Evolutionary conservation across 2,888 invertebrate species (phyloP).

Genomic region (Hydrotaea diabolus): DNA sequence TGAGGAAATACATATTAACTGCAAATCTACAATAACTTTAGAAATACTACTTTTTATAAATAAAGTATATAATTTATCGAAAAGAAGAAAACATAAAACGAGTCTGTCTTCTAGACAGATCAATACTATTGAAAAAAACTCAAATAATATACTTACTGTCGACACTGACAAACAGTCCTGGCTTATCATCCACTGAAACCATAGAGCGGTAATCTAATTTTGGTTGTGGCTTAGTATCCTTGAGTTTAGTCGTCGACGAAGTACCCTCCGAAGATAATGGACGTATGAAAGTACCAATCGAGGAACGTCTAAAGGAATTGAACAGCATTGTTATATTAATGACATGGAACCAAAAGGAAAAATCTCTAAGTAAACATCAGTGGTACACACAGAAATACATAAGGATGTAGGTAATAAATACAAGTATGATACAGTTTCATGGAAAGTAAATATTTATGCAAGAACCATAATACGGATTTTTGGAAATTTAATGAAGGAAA

Average conservation of each 20-base stretch:
- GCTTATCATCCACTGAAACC: conserved; percentile 97
- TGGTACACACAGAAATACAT: conserved; percentile 6
- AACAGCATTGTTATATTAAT: not conserved
- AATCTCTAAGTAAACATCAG: conserved; percentile 34
- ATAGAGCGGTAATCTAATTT: conserved; percentile 94
- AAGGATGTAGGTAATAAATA: conserved; percentile 2
- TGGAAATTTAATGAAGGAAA: not conserved
- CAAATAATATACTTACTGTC: conserved; percentile 88
- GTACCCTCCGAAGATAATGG: conserved; percentile 86
- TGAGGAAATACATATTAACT: no score
- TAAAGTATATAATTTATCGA: no score
- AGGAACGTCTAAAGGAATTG: conserved; percentile 86
- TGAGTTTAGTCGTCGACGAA: conserved; percentile 82
- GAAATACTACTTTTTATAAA: no score
- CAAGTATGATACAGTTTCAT: not conserved
- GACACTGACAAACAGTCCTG: conserved; percentile 96
- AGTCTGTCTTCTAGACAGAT: no score
- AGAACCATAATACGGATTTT: not conserved
- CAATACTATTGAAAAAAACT: not conserved
- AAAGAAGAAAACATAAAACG: no score
- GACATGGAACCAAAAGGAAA: conserved; percentile 17
- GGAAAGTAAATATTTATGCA: not conserved
- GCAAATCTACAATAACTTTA: no score
- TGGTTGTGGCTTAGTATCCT: conserved; percentile 87
- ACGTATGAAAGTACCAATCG: conserved; percentile 92